Evolutionary conservation across 2,888 invertebrate genomes (phyloP), one percentile per base, ranked within the genome.

Genomic region (Agrotis clavis): DNA sequence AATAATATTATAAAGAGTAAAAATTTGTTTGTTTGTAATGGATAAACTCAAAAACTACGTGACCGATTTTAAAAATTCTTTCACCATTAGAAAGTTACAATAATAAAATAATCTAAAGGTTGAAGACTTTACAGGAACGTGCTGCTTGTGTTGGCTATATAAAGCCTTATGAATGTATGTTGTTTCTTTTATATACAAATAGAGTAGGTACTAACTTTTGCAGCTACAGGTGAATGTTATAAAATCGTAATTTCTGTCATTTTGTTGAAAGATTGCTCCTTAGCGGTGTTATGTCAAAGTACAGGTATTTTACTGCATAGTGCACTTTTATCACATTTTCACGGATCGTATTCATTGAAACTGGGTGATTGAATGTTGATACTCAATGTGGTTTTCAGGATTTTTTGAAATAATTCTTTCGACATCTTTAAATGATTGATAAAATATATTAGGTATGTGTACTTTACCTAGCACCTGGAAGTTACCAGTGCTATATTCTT

Each of bases 281-380:
- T n/a, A 14, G 5, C n/a, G 35, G 11, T 14, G 18, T 25, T 53
- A 62, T 19, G 16, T 7, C 9, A 14, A 35, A 21, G 4, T 61
- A 16, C n/a, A 35, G 3, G 47, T 51, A 60, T 65, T 48, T 65
- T 63, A 72, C 75, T 56, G 65, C 64, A 48, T 19, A 54, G 74
- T 74, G 54, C 65, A 9, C 1, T 41, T 72, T 74, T 74, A 72
- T 41, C 14, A 41, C 19, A 16, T 19, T 18, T 60, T 48, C 21
- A 21, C 16, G 6, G 21, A 21, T 30, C 21, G 7, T 51, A 21
- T 61, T n/a, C 21, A 54, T 13, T 18, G 16, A 1, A 54, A 48
- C 11, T 47, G 47, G 19, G 21, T 47, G 41, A 16, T 41, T 9
- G 2, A 30, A n/a, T 25, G 25, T 25, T 25, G 25, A 25, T 54